These are phyloP conservation scores for rat (Rattus norvegicus) DNA, from an alignment of 2,113 vertebrate genomes.

Conservation along the genomic window DNA sequence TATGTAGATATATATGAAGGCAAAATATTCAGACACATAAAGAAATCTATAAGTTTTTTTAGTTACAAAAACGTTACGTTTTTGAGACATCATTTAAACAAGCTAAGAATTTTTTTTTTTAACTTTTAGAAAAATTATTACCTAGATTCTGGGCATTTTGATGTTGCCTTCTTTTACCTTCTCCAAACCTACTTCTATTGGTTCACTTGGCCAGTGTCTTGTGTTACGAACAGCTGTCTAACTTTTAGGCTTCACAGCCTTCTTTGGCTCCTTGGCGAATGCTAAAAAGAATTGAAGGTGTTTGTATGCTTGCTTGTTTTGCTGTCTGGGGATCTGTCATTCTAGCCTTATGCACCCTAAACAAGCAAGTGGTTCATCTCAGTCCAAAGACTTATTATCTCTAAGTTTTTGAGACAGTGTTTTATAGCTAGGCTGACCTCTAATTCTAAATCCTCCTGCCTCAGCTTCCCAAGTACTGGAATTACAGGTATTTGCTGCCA, in stretches of 20 bases:
- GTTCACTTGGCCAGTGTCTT: neutral
- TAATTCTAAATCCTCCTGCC: neutral
- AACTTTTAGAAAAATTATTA: neutral
- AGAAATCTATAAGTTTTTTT: neutral
- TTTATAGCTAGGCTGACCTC: neutral
- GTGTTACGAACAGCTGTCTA: neutral
- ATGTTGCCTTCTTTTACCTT: constrained; percentile 23
- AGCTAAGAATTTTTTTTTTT: neutral
- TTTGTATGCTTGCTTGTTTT: neutral
- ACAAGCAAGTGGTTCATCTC: neutral
- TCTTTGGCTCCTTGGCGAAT: constrained; percentile 21
- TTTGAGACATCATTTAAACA: constrained; percentile 31
- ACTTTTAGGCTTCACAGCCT: constrained; percentile 10
- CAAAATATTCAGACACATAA: neutral
- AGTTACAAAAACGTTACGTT: neutral
- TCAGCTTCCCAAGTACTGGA: neutral
- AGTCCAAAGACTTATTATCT: neutral
- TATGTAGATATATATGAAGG: neutral
- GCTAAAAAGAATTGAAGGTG: neutral
- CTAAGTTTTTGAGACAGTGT: neutral
- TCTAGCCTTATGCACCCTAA: neutral
- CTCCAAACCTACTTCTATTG: neutral
- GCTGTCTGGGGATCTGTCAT: too few relatives aligned
- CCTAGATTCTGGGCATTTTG: constrained; percentile 10
- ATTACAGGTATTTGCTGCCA: neutral